Conservation (phyloP, 2,797 vertebrate species). For the Adrianichthys oophorus region DNA sequence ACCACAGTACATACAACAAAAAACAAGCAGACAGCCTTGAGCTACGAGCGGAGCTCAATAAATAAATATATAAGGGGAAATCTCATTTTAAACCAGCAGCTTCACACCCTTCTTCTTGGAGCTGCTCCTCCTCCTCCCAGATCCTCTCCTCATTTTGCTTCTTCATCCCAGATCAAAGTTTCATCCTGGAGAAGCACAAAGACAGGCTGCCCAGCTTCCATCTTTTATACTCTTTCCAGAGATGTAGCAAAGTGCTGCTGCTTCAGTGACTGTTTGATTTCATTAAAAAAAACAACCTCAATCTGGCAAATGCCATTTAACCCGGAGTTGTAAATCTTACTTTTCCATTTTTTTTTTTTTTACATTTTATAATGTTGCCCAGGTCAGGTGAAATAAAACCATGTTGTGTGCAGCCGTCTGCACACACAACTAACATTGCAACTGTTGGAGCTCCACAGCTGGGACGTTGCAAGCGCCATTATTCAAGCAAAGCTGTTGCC, state of each 20-base stretch:
- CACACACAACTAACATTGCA: conserved; percentile 6
- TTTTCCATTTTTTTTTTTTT: conserved; percentile 2
- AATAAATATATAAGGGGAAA: conserved; percentile 74
- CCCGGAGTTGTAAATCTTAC: neutral
- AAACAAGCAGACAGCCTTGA: conserved; percentile 73
- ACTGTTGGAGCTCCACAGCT: conserved; percentile 15
- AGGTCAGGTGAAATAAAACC: neutral
- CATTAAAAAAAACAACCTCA: no score
- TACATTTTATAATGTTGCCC: neutral
- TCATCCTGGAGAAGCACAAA: conserved; percentile 57
- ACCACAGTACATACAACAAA: conserved; percentile 67
- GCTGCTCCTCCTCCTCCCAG: conserved; percentile 35
- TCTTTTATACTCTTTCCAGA: conserved; percentile 44
- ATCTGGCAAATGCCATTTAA: no score
- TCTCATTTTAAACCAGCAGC: conserved; percentile 71
- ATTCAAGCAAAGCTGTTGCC: conserved; percentile 24
- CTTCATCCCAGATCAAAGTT: conserved; percentile 59
- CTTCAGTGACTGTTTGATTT: conserved; percentile 13
- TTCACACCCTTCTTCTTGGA: conserved; percentile 50
- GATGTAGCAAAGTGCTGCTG: conserved; percentile 20
- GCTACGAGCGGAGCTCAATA: conserved; percentile 73
- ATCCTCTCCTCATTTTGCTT: conserved; percentile 20
- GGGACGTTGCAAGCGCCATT: conserved; percentile 15
- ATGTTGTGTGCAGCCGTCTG: conserved; percentile 1
- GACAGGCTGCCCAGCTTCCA: conserved; percentile 39